These are phyloP conservation scores for Eupristina koningsbergeri DNA, from an alignment of 1,140 invertebrate species.

Conservation along the genomic window DNA sequence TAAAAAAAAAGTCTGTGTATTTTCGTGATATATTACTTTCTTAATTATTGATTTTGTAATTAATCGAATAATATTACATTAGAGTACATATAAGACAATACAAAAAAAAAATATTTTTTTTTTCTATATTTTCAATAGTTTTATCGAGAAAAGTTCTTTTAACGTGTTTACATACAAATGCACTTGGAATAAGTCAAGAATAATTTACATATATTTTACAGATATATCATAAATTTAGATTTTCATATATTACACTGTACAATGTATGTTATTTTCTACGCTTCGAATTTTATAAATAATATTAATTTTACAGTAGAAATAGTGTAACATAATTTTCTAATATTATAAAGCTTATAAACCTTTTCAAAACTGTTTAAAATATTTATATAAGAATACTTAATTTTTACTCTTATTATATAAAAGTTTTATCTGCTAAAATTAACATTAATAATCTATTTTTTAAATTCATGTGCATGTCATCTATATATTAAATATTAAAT, in stretches of 20 bases:
- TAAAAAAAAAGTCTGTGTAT: too few relatives aligned
- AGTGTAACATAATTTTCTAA: not conserved
- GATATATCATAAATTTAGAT: not conserved
- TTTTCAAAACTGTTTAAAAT: not conserved
- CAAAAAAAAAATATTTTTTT: too few relatives aligned
- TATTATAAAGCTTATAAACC: not conserved
- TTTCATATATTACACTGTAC: not conserved
- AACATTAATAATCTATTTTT: not conserved
- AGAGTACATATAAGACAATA: too few relatives aligned
- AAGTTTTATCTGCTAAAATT: not conserved
- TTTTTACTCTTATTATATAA: not conserved
- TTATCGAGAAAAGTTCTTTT: not conserved
- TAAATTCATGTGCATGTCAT: not conserved
- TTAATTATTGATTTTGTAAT: too few relatives aligned
- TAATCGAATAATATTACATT: too few relatives aligned
- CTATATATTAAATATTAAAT: constrained; percentile 26
- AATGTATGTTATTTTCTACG: not conserved
- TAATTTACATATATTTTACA: not conserved
- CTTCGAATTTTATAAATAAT: not conserved
- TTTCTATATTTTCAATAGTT: not conserved
- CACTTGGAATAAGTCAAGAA: too few relatives aligned
- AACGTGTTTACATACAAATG: not conserved
- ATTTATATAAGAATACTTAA: constrained; percentile 1
- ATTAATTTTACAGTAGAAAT: not conserved
- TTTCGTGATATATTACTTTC: too few relatives aligned